Conservation (phyloP, 2,888 invertebrate genomes). For the Temnothorax rugatulus region DNA sequence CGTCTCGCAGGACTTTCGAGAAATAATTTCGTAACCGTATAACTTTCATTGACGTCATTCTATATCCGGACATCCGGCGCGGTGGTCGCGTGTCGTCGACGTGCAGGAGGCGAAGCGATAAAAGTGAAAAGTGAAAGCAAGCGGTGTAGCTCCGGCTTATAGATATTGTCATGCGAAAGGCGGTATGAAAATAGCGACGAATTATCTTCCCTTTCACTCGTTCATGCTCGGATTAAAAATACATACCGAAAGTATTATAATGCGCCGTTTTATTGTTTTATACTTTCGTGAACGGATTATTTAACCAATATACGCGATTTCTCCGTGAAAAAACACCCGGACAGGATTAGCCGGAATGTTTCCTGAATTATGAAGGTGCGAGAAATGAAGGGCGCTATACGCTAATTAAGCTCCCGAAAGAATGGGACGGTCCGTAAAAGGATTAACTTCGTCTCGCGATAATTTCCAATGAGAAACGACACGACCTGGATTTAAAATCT, state of each 20-base stretch:
- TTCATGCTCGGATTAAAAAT: constrained; percentile 39
- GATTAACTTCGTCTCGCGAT: constrained; percentile 16
- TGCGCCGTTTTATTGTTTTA: neutral
- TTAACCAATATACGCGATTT: constrained; percentile 21
- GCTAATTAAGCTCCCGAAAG: constrained; percentile 8
- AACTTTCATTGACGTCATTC: constrained; percentile 47
- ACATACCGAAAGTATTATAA: constrained; percentile 22
- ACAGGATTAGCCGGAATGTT: neutral
- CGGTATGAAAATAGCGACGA: constrained; percentile 39
- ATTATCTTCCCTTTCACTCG: constrained; percentile 44
- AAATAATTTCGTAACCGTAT: constrained; percentile 35
- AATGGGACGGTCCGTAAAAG: constrained; percentile 4
- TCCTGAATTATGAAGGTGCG: neutral
- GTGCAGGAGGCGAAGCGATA: constrained; percentile 63
- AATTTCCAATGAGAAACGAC: constrained; percentile 1
- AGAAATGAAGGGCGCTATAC: neutral
- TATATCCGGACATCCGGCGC: constrained; percentile 40
- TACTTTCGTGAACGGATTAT: neutral
- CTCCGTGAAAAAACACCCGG: neutral
- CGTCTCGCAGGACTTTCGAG: constrained; percentile 19
- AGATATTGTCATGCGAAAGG: constrained; percentile 52
- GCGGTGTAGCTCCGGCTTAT: constrained; percentile 30
- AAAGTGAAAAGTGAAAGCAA: constrained; percentile 71
- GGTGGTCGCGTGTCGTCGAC: constrained; percentile 48
- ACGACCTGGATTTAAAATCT: neutral